Evolutionary conservation across 2,113 vertebrate species (phyloP), one percentile per base, ranked within the genome.

Genomic region (Pygoscelis antarcticus): DNA sequence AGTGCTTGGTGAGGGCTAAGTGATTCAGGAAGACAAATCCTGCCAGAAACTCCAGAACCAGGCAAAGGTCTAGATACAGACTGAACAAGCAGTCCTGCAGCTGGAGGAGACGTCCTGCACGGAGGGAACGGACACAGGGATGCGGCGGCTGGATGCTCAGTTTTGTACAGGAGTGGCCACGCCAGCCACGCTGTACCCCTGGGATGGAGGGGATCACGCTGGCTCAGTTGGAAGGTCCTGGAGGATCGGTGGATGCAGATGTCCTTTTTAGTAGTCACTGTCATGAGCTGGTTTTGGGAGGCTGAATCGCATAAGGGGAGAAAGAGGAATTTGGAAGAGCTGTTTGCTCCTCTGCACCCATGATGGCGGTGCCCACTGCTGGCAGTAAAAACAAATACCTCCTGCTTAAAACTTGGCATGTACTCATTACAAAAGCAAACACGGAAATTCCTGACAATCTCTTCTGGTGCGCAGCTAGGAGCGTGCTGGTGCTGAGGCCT

Each of bases 1-100:
- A n/a, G 34, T n/a, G n/a, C n/a, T 76, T 61, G n/a, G 20, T 49
- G 62, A 81, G 38, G 38, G 49, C 2, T 22, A 42, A 0, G 0
- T 61, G 34, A 46, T 47, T 61, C 62, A 51, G 34, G 36, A 71
- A 62, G 18, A 22, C 6, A 72, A 77, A 72, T 76, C 42, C n/a
- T 71, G 34, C 51, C 58, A 60, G 78, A 10, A 49, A 30, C 44
- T 77, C 49, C 47, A 87, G 27, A 87, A 40, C 30, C n/a, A 64
- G 52, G 34, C 52, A 72, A 29, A 89, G 36, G 26, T 57, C 64
- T 40, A 64, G 18, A 34, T 32, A 40, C 9, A n/a, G 44, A 27
- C n/a, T 9, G 11, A 89, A 49, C 4, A 69, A 65, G 20, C 29
- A 71, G 15, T 72, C 27, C 38, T 57, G 34, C 11, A 70, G 42